Base-by-base conservation (phyloP, 1,140 invertebrate species). In the Zaprionus lachaisei region DNA sequence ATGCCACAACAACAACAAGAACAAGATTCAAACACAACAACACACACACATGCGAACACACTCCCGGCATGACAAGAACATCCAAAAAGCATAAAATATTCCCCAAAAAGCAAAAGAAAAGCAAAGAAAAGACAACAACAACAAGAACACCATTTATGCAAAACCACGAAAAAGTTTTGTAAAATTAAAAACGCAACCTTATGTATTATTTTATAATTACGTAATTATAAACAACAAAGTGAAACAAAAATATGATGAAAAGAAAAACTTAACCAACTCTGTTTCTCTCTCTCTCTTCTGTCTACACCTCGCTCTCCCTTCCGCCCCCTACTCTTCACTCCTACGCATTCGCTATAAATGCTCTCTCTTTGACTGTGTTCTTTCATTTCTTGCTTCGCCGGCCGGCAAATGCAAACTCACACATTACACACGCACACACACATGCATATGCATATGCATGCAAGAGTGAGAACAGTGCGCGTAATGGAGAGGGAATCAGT, bases 131-230 rank as follows among this genome's bases (percentile, higher is more conserved):
- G 58, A 73, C 31, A 34, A 34, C 31, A 31, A 31, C 69, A 72
- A 37, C 20, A 55, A 47, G 15, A 44, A 76, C 68, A 72, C 68
- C 62, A 76, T 57, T 51, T 24, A 24, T 51, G 47, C 47, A 51
- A 51, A 49, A 80, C 72, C 73, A 72, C 72, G 69, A 77, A 69
- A 31, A 71, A 72, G 83, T 87, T 87, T 87, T 87, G 83, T 87
- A 89, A 83, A 80, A 87, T 83, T 89, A 80, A 69, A 80, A 80
- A 77, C 63, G 75, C 81, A 89, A 89, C 84, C 84, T 89, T 89
- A 89, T 89, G 84, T 89, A 89, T 89, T 89, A 89, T 89, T 89
- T 89, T 86, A 90, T 84, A 89, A 89, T 89, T 89, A 89, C 89
- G 83, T 87, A 87, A 87, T 89, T 87, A 89, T 87, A 87, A 87